Conservation (phyloP, 1,140 invertebrate species). For the Drusus annulatus region DNA sequence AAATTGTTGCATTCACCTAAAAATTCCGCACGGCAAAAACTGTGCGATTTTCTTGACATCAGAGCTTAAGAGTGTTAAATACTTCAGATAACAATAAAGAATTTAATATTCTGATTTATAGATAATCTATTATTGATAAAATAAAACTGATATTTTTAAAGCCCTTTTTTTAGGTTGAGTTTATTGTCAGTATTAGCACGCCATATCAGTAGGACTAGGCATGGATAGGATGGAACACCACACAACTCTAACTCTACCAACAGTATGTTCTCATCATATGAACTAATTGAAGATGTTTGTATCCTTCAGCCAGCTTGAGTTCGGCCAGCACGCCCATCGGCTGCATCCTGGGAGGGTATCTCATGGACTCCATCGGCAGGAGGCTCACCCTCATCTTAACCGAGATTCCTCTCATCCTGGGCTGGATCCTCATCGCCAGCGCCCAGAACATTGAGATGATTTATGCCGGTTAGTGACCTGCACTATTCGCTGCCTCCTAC, state of each 20-base stretch:
- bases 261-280: slow-evolving; percentile 1
- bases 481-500: too few species aligned
- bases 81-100: too few species aligned
- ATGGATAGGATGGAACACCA: neutral
- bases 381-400: slow-evolving; percentile 78
- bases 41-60: too few species aligned
- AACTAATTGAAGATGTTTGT: neutral
- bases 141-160: too few species aligned
- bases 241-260: neutral
- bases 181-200: too few species aligned
- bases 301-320: slow-evolving; percentile 77
- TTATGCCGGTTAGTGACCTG: slow-evolving; percentile 69
- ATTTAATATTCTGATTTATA: too few species aligned
- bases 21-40: too few species aligned
- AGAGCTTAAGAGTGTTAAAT: too few species aligned
- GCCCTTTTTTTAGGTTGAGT: too few species aligned
- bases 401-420: slow-evolving; percentile 78
- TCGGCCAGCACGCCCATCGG: slow-evolving; percentile 81
- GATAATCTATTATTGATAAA: too few species aligned
- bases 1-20: too few species aligned
- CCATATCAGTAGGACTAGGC: too few species aligned
- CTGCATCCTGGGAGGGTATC: slow-evolving; percentile 78
- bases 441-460: slow-evolving; percentile 76
- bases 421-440: slow-evolving; percentile 77
- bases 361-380: slow-evolving; percentile 80